Evolutionary conservation across 2,888 invertebrate genomes (phyloP).

Genomic region (Smittia aterrima): DNA sequence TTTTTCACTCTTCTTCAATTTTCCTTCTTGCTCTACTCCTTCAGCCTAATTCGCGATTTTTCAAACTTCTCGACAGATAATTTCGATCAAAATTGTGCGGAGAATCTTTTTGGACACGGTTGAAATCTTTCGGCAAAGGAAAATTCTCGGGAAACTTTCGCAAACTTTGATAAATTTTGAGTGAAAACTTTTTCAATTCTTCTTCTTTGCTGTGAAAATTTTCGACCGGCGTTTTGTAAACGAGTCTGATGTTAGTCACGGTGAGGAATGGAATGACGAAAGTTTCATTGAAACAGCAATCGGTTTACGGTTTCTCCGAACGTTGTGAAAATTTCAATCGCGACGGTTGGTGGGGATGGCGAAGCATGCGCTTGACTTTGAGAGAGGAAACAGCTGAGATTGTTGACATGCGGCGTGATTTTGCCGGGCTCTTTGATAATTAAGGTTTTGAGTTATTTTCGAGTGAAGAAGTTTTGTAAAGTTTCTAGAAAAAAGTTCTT

Average conservation of each 20-base stretch:
- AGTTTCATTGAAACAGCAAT: constrained; percentile 30
- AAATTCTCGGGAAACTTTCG: constrained; percentile 5
- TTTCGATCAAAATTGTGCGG: neutral
- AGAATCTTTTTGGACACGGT: neutral
- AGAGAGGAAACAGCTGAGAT: constrained; percentile 10
- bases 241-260: constrained; percentile 36
- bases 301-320: constrained; percentile 10
- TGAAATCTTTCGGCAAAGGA: neutral
- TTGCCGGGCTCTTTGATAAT: constrained; percentile 23
- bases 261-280: constrained; percentile 41
- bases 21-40: constrained; percentile 4
- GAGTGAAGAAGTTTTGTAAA: neutral
- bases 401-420: constrained; percentile 17
- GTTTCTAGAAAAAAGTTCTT: constrained; percentile 16
- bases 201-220: constrained; percentile 41
- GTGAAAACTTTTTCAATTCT: constrained; percentile 17
- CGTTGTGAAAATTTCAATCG: constrained; percentile 24
- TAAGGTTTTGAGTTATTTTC: neutral
- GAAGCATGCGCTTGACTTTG: constrained; percentile 11
- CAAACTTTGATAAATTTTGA: constrained; percentile 20
- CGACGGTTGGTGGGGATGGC: constrained; percentile 19
- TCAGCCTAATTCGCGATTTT: neutral
- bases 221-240: constrained; percentile 39
- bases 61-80: neutral
- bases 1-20: constrained; percentile 39